These are phyloP conservation scores for Polypedilum pembai DNA, from an alignment of 1,140 invertebrate species.

Conservation along the genomic window DNA sequence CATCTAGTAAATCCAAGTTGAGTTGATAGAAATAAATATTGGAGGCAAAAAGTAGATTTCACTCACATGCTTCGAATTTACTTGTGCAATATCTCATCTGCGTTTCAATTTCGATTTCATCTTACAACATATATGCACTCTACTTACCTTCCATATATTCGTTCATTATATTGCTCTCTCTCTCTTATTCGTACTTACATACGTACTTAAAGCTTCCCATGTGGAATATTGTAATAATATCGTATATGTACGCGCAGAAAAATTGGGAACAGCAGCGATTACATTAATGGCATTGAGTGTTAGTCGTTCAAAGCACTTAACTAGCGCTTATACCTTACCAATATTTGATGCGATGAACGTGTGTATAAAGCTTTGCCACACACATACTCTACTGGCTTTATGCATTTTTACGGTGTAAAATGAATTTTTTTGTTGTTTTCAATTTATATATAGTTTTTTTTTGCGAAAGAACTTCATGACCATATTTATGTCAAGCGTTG, in stretches of 20 bases:
- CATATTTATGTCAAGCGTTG: conserved; percentile 12
- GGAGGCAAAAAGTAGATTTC: neutral
- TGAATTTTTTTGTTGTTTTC: neutral
- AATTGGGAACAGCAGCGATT: conserved; percentile 16
- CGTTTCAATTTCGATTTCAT: conserved; percentile 6
- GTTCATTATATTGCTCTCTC: neutral
- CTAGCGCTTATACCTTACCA: conserved; percentile 5
- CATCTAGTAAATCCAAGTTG: neutral
- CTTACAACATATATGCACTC: neutral
- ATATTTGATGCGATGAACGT: neutral
- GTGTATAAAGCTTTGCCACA: neutral
- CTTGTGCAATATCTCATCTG: conserved; percentile 16
- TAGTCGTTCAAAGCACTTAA: conserved; percentile 6
- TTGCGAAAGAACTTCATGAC: neutral
- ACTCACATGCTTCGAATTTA: neutral
- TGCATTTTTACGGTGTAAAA: neutral
- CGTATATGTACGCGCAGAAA: neutral
- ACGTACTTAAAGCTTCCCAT: too few species aligned
- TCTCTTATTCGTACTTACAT: neutral
- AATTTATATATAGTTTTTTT: neutral
- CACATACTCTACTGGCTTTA: neutral
- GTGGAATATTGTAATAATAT: too few species aligned
- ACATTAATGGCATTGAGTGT: conserved; percentile 4
- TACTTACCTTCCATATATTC: neutral
- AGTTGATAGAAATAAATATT: neutral